Base-by-base conservation (phyloP, 2,888 invertebrate species). In the Caenorhabditis japonica region DNA sequence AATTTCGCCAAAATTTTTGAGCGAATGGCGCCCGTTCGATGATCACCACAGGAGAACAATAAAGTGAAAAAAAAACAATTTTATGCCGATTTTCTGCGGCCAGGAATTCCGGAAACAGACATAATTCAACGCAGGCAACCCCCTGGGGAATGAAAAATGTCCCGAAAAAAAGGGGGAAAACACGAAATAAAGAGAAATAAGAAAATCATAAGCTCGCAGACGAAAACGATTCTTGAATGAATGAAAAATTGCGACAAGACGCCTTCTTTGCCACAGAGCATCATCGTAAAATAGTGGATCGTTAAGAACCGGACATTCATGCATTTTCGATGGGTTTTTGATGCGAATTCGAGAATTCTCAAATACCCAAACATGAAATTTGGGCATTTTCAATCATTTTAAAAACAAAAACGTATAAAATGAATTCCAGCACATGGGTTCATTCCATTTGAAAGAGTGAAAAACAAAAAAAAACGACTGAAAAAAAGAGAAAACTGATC, bases 211-310 rank as follows among this genome's bases (percentile, higher is more conserved):
- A 46, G 21, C 17, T 10, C 43, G 21, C 39, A 25, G 23, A 21
- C 21, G 49, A 43, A 56, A 43, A 47, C 41, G n/a, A 49, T 46
- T 19, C 19, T 3, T 49, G 56, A 58, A 66, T 66, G 56, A 51
- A 66, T 62, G 62, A 53, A 46, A 51, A 51, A 66, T 56, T 44
- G 34, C 39, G 30, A 38, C 66, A 56, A 55, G 38, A 61, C 39
- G 27, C 7, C 51, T 60, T 49, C 33, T 39, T 17, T 13, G 34
- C 17, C 43, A 15, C 30, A 30, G n/a, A n/a, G 34, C 49, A 51
- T 51, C 53, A 46, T 33, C 55, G 49, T 64, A 64, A 39, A 64
- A 64, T 49, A 51, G 51, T 66, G 55, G 38, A 38, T 53, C 53
- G 46, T 53, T 53, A 53, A 7, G 13, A 46, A 17, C 53, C 30